phyloP scores from a whole-genome alignment of 2,113 vertebrate genomes.

The Equus quagga region DNA sequence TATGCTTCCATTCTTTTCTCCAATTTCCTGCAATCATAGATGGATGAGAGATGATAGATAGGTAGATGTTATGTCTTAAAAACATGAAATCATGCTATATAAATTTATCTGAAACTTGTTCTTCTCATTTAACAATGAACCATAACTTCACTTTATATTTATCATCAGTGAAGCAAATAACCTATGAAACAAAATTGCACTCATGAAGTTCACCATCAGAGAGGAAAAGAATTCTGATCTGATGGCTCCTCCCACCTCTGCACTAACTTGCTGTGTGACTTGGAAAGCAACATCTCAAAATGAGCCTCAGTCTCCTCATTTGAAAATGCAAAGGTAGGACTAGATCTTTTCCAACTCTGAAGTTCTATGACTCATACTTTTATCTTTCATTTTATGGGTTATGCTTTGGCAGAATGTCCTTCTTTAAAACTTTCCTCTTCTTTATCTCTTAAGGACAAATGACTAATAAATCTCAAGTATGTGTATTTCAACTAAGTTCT shows the following conservation, averaged over 20 bases:
- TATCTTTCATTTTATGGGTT: conserved; percentile 66
- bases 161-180: background rate
- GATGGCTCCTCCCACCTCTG: background rate
- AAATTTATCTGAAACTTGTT: background rate
- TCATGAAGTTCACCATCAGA: background rate
- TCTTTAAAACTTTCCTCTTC: conserved; percentile 77
- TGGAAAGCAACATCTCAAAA: background rate
- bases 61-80: background rate
- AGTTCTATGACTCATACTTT: conserved; percentile 36
- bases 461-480: conserved; percentile 74
- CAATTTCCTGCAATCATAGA: background rate
- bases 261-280: background rate
- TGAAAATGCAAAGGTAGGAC: conserved; percentile 7
- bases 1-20: conserved; percentile 11
- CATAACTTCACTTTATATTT: conserved; percentile 9
- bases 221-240: background rate
- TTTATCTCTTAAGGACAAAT: conserved; percentile 79
- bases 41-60: background rate
- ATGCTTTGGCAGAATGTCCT: conserved; percentile 80
- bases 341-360: background rate
- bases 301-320: conserved; percentile 8
- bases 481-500: conserved; percentile 8
- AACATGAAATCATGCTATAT: background rate
- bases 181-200: background rate
- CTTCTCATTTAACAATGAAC: background rate